phyloP scores from a whole-genome alignment of 2,888 invertebrate genomes.

The Eristalis intricaria region DNA sequence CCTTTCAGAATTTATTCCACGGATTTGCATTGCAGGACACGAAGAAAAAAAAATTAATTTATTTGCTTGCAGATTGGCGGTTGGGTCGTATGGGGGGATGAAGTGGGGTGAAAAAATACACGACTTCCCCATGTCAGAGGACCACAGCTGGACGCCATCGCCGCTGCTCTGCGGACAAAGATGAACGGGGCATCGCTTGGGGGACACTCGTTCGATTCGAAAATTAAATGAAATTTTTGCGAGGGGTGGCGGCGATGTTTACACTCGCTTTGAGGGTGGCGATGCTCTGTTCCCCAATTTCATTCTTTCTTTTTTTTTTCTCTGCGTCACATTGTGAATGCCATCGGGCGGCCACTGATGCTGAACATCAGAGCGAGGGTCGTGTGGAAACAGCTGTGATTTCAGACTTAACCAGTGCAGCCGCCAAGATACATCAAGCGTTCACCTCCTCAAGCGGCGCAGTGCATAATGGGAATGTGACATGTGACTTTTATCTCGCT shows the following conservation, averaged over 20 bases:
- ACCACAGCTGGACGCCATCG: background rate
- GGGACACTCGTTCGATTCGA: slow-evolving; percentile 28
- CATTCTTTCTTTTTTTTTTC: background rate
- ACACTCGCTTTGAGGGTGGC: slow-evolving; percentile 23
- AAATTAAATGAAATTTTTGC: slow-evolving; percentile 62
- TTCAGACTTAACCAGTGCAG: background rate
- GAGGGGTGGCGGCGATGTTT: slow-evolving; percentile 46
- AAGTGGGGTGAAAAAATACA: slow-evolving; percentile 9
- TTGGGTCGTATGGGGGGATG: background rate
- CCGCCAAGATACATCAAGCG: background rate
- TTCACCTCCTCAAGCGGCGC: background rate
- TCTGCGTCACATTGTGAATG: background rate
- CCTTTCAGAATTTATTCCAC: slow-evolving; percentile 58
- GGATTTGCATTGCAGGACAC: slow-evolving; percentile 50
- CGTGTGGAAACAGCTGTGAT: slow-evolving; percentile 2
- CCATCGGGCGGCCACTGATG: background rate
- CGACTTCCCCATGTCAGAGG: background rate
- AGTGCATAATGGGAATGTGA: slow-evolving; percentile 49
- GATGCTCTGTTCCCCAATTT: background rate
- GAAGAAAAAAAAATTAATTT: slow-evolving; percentile 48
- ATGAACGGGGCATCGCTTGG: background rate
- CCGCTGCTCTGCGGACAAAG: background rate
- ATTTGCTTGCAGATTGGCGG: slow-evolving; percentile 10
- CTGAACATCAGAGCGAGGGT: background rate
- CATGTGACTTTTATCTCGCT: slow-evolving; percentile 62